Evolutionary conservation across 2,113 vertebrate genomes (phyloP), one percentile per base, ranked within the genome.

Genomic region (Nycticorax nycticorax): DNA sequence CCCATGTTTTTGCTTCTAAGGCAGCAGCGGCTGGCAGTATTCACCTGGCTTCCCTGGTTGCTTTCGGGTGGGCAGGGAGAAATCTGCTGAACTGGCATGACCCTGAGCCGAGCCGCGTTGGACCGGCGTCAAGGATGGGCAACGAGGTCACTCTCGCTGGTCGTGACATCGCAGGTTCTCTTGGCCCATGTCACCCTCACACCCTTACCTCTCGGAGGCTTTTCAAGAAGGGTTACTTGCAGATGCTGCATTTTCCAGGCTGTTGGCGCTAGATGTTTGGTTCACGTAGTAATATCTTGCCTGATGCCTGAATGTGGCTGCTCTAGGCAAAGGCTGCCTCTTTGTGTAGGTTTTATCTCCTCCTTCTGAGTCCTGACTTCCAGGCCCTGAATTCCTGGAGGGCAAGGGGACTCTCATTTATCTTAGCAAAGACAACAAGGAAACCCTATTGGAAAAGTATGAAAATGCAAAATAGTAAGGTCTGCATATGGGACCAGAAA

Each of bases 51-150:
- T 92, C 35, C 67, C 28, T 52, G 32, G 21, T 47, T 91, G 37
- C 6, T 75, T 91, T 55, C 67, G 59, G 4, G 18, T 72, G 39
- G 33, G 33, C 35, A 53, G 79, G 37, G 18, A 76, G 53, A 47
- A 59, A 24, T 83, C 53, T 79, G 47, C 28, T 59, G 33, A 88
- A 24, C 30, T 7, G 39, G 20, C 41, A 5, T 14, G 30, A 73
- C 33, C 39, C 47, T 76, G 52, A 77, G 48, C 63, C 2, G 1
- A 64, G 35, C 52, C 59, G 28, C 1, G 0, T 0, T 75, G 32
- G 32, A 16, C 62, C 74, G 63, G n/a, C 14, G 4, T 35, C 55
- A 82, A 64, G 55, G 76, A 45, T 45, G 32, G 48, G 30, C 30
- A 63, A 63, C 1, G 2, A 72, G 26, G 41, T 73, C 33, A 26